Evolutionary conservation across 2,797 vertebrate species (phyloP).

Genomic region (Pipistrellus pygmaeus): DNA sequence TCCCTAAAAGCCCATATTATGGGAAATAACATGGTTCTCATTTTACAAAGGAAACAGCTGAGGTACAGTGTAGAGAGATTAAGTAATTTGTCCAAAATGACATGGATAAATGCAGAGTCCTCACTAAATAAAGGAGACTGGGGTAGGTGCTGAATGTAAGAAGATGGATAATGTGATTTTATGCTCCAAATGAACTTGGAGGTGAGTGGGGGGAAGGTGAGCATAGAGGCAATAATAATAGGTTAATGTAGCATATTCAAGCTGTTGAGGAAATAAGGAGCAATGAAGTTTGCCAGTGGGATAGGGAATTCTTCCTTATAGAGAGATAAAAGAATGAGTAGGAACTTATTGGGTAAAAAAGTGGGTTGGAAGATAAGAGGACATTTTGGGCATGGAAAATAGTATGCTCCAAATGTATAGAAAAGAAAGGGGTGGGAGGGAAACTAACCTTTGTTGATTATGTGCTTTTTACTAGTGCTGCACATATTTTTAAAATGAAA

Average conservation of each 20-base stretch:
- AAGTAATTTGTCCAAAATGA: neutral
- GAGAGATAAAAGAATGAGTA: neutral
- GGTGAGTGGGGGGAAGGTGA: neutral
- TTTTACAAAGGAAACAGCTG: neutral
- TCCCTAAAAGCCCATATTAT: neutral
- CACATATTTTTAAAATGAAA: conserved; percentile 39
- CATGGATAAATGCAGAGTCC: neutral
- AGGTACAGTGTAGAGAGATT: neutral
- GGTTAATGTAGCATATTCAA: neutral
- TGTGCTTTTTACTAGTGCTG: neutral
- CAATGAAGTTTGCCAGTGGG: neutral
- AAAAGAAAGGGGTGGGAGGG: neutral
- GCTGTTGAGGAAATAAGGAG: neutral
- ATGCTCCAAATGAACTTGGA: neutral
- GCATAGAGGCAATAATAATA: neutral
- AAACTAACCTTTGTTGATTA: neutral
- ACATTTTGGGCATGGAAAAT: neutral
- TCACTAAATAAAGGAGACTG: neutral
- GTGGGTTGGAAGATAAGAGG: neutral
- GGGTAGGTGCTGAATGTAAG: neutral
- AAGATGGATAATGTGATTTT: neutral
- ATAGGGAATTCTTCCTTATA: neutral
- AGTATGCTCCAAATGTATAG: neutral
- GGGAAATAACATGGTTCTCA: neutral
- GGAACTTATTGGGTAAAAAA: neutral